Evolutionary conservation across 1,140 invertebrate species (phyloP).

Genomic region (Oppia nitens): DNA sequence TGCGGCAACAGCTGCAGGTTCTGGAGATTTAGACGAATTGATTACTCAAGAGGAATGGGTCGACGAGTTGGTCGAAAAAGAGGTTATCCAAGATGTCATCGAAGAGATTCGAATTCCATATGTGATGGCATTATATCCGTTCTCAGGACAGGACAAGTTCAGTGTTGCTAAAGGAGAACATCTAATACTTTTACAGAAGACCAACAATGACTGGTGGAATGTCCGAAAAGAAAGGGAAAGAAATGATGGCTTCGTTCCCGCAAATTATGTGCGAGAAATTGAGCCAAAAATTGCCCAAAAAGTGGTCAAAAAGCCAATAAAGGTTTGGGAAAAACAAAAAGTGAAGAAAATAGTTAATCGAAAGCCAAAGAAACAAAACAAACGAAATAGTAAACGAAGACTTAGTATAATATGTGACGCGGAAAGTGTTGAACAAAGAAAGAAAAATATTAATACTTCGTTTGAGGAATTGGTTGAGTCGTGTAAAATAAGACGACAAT

Average conservation of each 20-base stretch:
- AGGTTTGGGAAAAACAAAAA: slow-evolving; percentile 57
- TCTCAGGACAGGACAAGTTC: slow-evolving; percentile 74
- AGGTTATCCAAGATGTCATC: slow-evolving; percentile 61
- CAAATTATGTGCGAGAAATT: slow-evolving; percentile 87
- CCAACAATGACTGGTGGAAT: slow-evolving; percentile 96
- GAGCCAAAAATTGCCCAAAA: slow-evolving; percentile 67
- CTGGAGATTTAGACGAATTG: slow-evolving; percentile 29
- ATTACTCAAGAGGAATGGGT: slow-evolving; percentile 79
- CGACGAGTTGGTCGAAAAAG: slow-evolving; percentile 65
- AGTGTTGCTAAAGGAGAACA: slow-evolving; percentile 76
- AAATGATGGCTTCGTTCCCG: slow-evolving; percentile 92
- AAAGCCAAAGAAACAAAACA: slow-evolving; percentile 11
- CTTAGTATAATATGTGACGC: slow-evolving; percentile 30
- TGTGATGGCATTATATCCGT: slow-evolving; percentile 67
- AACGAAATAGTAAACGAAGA: slow-evolving; percentile 12
- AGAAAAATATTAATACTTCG: slow-evolving; percentile 56
- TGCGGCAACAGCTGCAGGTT: slow-evolving; percentile 14
- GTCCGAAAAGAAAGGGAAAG: slow-evolving; percentile 51
- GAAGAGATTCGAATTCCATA: slow-evolving; percentile 76
- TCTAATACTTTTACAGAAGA: slow-evolving; percentile 80
- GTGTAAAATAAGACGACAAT: slow-evolving; percentile 45
- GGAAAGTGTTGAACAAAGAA: slow-evolving; percentile 65
- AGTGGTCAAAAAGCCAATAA: slow-evolving; percentile 61
- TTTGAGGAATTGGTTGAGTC: slow-evolving; percentile 63
- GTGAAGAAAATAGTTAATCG: slow-evolving; percentile 71